Percentiles rank a stretch among this genome's conserved stretches.
phyloP scores from a whole-genome alignment of 2,888 invertebrate species.

The Macaria liturata region DNA sequence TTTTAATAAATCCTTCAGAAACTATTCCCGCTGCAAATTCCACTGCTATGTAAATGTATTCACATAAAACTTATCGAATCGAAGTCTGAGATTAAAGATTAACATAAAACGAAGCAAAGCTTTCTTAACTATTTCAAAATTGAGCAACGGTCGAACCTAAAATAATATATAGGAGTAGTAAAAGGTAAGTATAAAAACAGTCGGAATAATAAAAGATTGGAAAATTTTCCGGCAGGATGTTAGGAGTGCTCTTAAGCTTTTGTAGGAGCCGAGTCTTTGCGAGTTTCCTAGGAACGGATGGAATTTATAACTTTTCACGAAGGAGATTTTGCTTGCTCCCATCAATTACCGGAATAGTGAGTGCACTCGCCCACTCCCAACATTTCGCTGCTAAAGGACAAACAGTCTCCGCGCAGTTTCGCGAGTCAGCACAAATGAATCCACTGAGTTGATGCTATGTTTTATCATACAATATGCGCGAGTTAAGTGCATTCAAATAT shows the following conservation, averaged over 20 bases:
- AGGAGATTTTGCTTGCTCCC: constrained; percentile 40
- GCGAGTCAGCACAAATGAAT: too few species aligned
- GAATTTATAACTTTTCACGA: constrained; percentile 48
- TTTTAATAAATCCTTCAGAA: constrained; percentile 12
- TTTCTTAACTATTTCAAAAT: constrained; percentile 18
- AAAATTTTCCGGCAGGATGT: constrained; percentile 41
- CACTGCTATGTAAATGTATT: constrained; percentile 20
- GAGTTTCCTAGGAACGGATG: constrained; percentile 45
- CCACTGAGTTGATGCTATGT: too few species aligned
- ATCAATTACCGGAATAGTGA: constrained; percentile 39
- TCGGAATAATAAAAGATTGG: constrained; percentile 46
- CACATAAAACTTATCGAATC: constrained; percentile 21
- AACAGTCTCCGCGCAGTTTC: background rate
- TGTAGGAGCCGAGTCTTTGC: constrained; percentile 39
- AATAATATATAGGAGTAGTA: constrained; percentile 11
- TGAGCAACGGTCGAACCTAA: constrained; percentile 10
- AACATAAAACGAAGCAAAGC: constrained; percentile 19
- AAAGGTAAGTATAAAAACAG: constrained; percentile 28
- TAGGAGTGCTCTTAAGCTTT: constrained; percentile 46
- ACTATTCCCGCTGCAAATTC: constrained; percentile 6
- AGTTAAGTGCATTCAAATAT: too few species aligned
- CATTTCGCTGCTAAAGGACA: constrained; percentile 6
- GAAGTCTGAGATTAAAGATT: constrained; percentile 18
- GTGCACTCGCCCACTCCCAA: constrained; percentile 7
- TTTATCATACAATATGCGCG: too few species aligned